Evolutionary conservation across 2,888 invertebrate species (phyloP), one percentile per base, ranked within the genome.

Genomic region (Caradrina clavipalpis): DNA sequence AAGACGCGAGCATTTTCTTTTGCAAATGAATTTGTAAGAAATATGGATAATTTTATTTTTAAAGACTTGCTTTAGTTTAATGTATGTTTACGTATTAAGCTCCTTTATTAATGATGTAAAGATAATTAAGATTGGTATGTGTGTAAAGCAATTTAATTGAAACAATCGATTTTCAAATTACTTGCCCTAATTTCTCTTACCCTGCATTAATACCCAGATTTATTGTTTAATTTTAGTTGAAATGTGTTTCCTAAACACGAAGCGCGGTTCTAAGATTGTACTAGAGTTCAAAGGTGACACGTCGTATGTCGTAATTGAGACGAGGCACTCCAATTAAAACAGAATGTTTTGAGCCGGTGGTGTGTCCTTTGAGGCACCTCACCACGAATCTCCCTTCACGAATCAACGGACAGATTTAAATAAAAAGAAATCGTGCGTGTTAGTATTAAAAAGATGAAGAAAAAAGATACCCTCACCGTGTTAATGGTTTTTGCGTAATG

Each of bases 311-410:
- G 90, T 92, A 92, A 92, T 92, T 90, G 92, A 93, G 91, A 87
- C 83, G 87, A 82, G 83, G 87, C 92, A 87, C 94, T 95, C 94
- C 94, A 95, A 95, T 95, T 95, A 95, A 95, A 92, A 91, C 86
- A 81, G 89, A 92, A 92, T 90, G 91, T 93, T 93, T 91, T 90
- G 90, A 88, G 86, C 81, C 84, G 87, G 85, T 85, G 81, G 85
- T 85, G 82, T 80, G 86, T 87, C 90, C 91, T 92, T 91, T 88
- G 87, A 91, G 90, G 86, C 86, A 87, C 90, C 90, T 92, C 89
- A 84, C 76, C 84, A 83, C 79, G 82, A 84, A 86, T 88, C 86
- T 76, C 63, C 72, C 73, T 83, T 85, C 57, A 83, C 86, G 84
- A 85, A 80, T 83, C 82, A 87, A 86, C 76, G 78, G 47, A 57